Base-by-base conservation (phyloP, 1,140 invertebrate genomes). In the Bombus impatiens region DNA sequence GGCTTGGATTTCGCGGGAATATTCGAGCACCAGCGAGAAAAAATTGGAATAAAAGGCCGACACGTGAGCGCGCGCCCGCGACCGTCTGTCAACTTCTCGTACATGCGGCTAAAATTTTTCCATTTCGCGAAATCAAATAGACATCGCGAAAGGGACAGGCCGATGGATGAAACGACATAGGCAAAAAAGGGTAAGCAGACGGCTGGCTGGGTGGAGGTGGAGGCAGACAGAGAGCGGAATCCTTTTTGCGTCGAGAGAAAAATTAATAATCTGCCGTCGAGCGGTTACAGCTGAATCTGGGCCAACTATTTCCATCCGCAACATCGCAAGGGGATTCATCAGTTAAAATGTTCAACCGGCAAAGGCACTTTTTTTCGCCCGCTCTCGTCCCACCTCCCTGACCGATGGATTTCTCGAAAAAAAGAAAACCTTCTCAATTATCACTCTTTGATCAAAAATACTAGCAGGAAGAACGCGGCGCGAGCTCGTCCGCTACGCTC, bases 201-300 rank as follows among this genome's bases (percentile, higher is more conserved):
- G 47, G 32, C 13, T 42, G 42, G 47, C 5, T 22, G 15, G 42
- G 15, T 13, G n/a, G 57, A 42, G 67, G 78, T 3, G n/a, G 68
- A 77, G 67, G 47, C 35, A 82, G 67, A 86, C 75, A 86, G 65
- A 77, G 62, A 82, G 79, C n/a, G 57, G 57, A 90, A 90, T 90
- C 83, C 89, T 90, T 86, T 90, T 78, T 89, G 82, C 79, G 77
- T 40, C 75, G 77, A 83, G 86, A 90, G 89, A 88, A 90, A 90
- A 90, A 90, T 90, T 88, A 90, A 90, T 90, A 90, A 90, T 90
- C 89, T 85, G 88, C 79, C 80, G 86, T 83, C 47, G 82, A 90
- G 83, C 86, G 83, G 82, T 80, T 78, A 68, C 76, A 70, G 79
- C 71, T 90, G 88, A 90, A 90, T 90, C 88, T 90, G 89, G 86